Evolutionary conservation across 2,113 vertebrate species (phyloP), one percentile per base, ranked within the genome.

Genomic region (Clupea harengus): DNA sequence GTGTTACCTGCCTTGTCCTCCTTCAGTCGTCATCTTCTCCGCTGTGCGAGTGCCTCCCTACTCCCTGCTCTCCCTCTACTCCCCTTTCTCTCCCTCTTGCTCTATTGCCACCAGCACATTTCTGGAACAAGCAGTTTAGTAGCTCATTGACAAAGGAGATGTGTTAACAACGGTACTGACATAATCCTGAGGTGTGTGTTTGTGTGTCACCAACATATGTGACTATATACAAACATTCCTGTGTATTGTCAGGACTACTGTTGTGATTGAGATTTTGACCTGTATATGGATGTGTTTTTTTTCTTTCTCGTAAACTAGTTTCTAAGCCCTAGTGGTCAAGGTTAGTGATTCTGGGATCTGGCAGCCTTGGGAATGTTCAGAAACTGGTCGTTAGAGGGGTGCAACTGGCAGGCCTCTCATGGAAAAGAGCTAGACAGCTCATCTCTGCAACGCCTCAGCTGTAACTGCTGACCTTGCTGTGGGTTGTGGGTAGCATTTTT

Each of bases 1-100:
- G 87, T 90, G 88, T 89, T 88, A 15, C 75, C 11, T 75, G 85
- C 52, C 87, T 86, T 83, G 85, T 84, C 86, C 49, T 86, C 50
- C 81, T 86, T 64, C 75, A 87, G 46, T 81, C 85, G 83, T 54
- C 25, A 83, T 85, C 39, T 75, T 82, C 67, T 75, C 83, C 17
- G 32, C 72, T 78, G 72, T 32, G 72, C 67, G 7, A 75, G 9
- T 88, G 8, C 50, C 11, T 54, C 67, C n/a, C 87, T 86, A 81
- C 84, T 84, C 88, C 49, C 57, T 85, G 47, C 47, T 81, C 81
- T 54, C 10, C 81, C 83, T 22, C 72, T 83, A 50, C 50, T 75
- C 25, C 64, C 64, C n/a, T 72, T 7, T n/a, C 3, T 10, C 44
- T 9, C 81, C 11, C 6, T 49, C 47, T 47, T n/a, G n/a, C 11